Evolutionary conservation across 2,888 invertebrate genomes (phyloP).

Genomic region (Eupeodes latifasciatus): DNA sequence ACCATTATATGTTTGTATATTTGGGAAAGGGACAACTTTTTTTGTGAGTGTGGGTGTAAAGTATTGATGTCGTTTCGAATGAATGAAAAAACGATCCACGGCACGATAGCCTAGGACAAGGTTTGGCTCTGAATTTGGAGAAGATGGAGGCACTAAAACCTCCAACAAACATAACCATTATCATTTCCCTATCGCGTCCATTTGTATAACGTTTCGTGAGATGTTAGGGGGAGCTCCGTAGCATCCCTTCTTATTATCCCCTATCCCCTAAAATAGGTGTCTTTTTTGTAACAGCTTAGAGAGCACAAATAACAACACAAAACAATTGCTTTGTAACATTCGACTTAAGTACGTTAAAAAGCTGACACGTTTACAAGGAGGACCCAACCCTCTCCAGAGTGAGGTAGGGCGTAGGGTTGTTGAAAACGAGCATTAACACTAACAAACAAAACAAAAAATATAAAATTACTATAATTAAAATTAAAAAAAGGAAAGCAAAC

Average conservation of each 20-base stretch:
- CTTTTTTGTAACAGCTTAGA: not conserved
- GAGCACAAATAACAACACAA: slow-evolving; percentile 34
- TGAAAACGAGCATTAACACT: not conserved
- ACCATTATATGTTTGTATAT: slow-evolving; percentile 2
- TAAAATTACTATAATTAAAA: slow-evolving; percentile 66
- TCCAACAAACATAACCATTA: slow-evolving; percentile 32
- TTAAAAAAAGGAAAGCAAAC: slow-evolving; percentile 34
- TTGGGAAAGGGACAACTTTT: not conserved
- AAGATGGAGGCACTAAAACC: not conserved
- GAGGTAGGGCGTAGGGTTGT: not conserved
- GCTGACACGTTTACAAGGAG: not conserved
- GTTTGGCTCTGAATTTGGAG: not conserved
- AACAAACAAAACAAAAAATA: slow-evolving; percentile 10
- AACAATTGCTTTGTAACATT: slow-evolving; percentile 35
- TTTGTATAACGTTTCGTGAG: not conserved
- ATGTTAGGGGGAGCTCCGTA: not conserved
- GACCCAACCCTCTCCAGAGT: not conserved
- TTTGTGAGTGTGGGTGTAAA: not conserved
- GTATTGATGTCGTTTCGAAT: not conserved
- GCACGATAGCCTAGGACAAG: too few relatives aligned
- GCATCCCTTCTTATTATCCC: not conserved
- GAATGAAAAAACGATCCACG: not conserved
- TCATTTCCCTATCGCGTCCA: slow-evolving; percentile 45
- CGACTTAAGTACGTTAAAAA: slow-evolving; percentile 41
- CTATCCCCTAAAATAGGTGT: not conserved